Percentiles rank a stretch among this genome's conserved stretches.
Evolutionary conservation across 2,113 vertebrate species (phyloP).

Genomic region (Sebastes schlegelii): DNA sequence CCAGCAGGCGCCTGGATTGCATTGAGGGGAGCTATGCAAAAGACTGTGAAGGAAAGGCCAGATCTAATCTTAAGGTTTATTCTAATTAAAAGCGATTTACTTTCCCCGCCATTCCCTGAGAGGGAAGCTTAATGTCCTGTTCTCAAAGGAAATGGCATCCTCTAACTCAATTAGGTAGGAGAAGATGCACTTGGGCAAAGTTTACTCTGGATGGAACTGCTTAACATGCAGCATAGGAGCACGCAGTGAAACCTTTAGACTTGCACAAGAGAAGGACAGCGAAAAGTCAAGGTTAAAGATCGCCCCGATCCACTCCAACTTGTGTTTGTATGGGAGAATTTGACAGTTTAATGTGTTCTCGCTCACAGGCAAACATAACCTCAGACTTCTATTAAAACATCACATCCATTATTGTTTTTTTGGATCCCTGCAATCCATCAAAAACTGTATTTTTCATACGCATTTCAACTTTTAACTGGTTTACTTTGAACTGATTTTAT

Average conservation of each 20-base stretch:
- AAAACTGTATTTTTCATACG: neutral
- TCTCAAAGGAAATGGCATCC: conserved; percentile 71
- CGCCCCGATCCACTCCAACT: neutral
- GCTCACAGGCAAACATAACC: conserved; percentile 14
- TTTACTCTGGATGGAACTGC: conserved; percentile 53
- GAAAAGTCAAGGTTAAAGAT: conserved; percentile 57
- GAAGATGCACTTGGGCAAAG: conserved; percentile 71
- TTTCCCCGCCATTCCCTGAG: conserved; percentile 63
- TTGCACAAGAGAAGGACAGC: neutral
- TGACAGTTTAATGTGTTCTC: conserved; percentile 24
- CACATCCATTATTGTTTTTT: neutral
- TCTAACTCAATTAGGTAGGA: conserved; percentile 71
- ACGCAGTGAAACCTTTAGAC: conserved; percentile 28
- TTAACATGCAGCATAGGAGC: conserved; percentile 40
- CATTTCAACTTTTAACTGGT: neutral
- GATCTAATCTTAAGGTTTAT: conserved; percentile 84
- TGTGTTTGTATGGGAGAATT: neutral
- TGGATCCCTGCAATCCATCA: conserved; percentile 14
- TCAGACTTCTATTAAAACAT: neutral
- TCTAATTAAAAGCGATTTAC: conserved; percentile 86
- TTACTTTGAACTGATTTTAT: neutral
- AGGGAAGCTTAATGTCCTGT: conserved; percentile 77
- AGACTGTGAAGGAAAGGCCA: conserved; percentile 71
- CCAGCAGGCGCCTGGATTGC: conserved; percentile 52
- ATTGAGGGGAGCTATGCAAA: conserved; percentile 77